These are phyloP conservation scores for Ormyrus rosae DNA, from an alignment of 2,888 invertebrate species.

Conservation along the genomic window DNA sequence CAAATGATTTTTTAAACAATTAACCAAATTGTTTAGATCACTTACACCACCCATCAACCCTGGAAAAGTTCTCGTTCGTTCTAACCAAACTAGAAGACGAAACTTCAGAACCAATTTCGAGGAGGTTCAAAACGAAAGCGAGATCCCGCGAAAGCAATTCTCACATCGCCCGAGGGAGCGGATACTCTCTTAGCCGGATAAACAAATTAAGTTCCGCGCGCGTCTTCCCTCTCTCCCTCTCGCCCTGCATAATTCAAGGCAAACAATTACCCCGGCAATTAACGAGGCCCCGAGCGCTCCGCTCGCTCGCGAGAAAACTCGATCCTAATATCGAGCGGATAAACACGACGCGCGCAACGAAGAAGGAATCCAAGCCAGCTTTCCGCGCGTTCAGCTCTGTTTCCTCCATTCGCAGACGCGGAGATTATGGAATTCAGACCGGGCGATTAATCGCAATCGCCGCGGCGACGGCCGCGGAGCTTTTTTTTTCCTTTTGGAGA, in stretches of 20 bases:
- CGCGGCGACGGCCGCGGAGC: neutral
- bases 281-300: constrained; percentile 4
- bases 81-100: too few species aligned
- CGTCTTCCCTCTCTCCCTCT: neutral
- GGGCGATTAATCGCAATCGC: constrained; percentile 31
- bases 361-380: constrained; percentile 8
- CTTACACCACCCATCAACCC: too few species aligned
- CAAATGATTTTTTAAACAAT: too few species aligned
- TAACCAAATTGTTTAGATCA: too few species aligned
- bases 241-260: constrained; percentile 57
- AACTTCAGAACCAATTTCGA: too few species aligned
- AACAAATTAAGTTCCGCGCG: constrained; percentile 10
- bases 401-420: neutral
- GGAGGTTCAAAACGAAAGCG: too few species aligned
- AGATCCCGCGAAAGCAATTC: constrained; percentile 59
- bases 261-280: constrained; percentile 58
- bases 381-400: constrained; percentile 10
- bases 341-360: constrained; percentile 22
- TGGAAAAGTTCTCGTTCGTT: too few species aligned
- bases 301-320: neutral
- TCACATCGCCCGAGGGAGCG: neutral
- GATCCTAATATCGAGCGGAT: constrained; percentile 32
- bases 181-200: neutral
- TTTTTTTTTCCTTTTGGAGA: neutral
- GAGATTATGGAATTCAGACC: constrained; percentile 39